Evolutionary conservation across 1,140 invertebrate species (phyloP).

Genomic region (Euglossa dilemma): DNA sequence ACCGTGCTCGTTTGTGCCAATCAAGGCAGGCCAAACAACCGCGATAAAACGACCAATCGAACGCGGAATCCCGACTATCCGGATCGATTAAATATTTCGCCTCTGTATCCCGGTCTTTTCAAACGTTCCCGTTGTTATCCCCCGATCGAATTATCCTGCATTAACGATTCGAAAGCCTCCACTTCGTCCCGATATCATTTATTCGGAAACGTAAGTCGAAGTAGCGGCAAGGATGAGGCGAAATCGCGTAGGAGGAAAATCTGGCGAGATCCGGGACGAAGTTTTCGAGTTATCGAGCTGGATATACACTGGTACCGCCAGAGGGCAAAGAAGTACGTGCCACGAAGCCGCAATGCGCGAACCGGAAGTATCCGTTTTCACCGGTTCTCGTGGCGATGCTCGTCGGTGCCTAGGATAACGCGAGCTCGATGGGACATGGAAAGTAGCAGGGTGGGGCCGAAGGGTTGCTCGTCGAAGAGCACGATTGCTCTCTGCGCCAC

Average conservation of each 20-base stretch:
- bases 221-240: not conserved
- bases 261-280: conserved; percentile 41
- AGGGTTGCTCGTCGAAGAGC: not conserved
- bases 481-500: conserved; percentile 11
- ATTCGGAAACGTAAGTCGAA: no score
- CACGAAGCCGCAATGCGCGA: conserved; percentile 68
- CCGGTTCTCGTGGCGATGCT: not conserved
- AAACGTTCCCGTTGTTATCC: not conserved
- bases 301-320: conserved; percentile 65
- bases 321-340: conserved; percentile 71
- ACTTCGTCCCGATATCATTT: no score
- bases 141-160: not conserved
- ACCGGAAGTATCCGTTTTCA: conserved; percentile 64
- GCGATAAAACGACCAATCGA: not conserved
- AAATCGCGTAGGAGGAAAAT: conserved; percentile 22
- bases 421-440: not conserved
- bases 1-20: not conserved
- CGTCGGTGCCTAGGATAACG: not conserved
- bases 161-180: not conserved
- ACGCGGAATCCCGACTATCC: not conserved
- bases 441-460: no score
- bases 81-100: not conserved
- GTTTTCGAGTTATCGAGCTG: conserved; percentile 70
- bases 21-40: not conserved
- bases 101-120: not conserved